phyloP scores from a whole-genome alignment of 2,888 invertebrate genomes.

The Chrysina gloriosa region DNA sequence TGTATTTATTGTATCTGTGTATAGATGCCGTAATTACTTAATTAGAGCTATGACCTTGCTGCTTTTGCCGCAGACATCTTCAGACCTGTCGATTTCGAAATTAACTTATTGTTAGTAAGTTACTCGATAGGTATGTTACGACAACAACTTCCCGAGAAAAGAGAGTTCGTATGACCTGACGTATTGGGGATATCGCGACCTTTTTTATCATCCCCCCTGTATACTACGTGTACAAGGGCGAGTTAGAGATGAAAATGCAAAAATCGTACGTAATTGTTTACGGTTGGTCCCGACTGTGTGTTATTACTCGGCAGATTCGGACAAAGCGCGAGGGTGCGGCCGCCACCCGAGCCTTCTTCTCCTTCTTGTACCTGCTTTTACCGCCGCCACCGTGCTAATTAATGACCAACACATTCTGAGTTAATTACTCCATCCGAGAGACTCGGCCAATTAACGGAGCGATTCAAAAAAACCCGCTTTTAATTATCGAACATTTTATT shows the following conservation, averaged over 20 bases:
- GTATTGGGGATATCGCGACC: too few relatives aligned
- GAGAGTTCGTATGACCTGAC: too few relatives aligned
- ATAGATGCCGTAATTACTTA: too few relatives aligned
- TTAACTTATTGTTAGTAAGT: too few relatives aligned
- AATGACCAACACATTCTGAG: conserved; percentile 61
- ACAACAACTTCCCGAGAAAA: too few relatives aligned
- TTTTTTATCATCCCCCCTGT: too few relatives aligned
- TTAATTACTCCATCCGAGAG: conserved; percentile 60
- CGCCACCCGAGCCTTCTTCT: conserved; percentile 44
- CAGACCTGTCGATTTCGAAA: too few relatives aligned
- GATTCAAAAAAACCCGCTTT: conserved; percentile 60
- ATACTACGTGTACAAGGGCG: too few relatives aligned
- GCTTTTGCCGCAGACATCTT: too few relatives aligned
- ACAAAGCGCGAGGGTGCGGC: conserved; percentile 50
- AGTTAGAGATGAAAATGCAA: conserved; percentile 48
- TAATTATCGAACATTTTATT: conserved; percentile 63
- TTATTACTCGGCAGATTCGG: conserved; percentile 54
- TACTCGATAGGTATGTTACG: too few relatives aligned
- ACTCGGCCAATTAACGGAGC: conserved; percentile 62
- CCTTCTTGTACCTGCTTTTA: conserved; percentile 39
- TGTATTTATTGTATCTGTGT: too few relatives aligned
- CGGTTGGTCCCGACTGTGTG: conserved; percentile 44
- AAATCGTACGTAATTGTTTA: conserved; percentile 53
- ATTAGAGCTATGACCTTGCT: too few relatives aligned
- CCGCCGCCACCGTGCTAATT: conserved; percentile 55